Evolutionary conservation across 2,113 vertebrate genomes (phyloP), one percentile per base, ranked within the genome.

Genomic region (Nycticebus coucang): DNA sequence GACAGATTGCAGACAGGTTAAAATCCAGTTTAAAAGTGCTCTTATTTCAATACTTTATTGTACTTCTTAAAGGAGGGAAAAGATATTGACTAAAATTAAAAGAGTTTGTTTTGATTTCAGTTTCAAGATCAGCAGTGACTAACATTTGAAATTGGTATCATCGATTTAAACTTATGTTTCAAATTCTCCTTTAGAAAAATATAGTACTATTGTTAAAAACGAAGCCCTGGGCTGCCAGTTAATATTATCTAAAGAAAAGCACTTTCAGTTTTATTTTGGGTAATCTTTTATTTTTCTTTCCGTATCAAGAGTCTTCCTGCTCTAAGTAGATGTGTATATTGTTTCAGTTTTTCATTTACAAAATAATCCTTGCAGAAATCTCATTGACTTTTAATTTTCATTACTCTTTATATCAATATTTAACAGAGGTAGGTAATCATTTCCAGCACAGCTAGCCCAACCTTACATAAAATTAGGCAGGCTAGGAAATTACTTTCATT

Each of bases 331-430:
- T 22, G 82, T 26, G 45, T 77, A 71, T 64, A 79, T 24, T 87
- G 93, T 87, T 96, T 93, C 69, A 93, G 26, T 92, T 93, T 95
- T 75, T 78, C 64, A 89, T 87, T 89, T 53, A 88, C 60, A 66
- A 97, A 97, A 97, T 96, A 89, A 95, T 89, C 37, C 13, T 86
- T 35, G 18, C 95, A 93, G 72, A 97, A 95, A 90, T 87, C 10
- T 91, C 60, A 83, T 37, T 93, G 89, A 45, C 2, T 97, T 97
- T 95, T 97, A 95, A 97, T 94, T 87, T 89, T 64, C 91, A 89
- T 64, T 94, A 95, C 57, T 96, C 64, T 97, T 97, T 92, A 86
- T 97, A 97, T 98, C 75, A 93, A 55, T 97, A 97, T 98, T 98
- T 98, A 97, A 96, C 64, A 68, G 89, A 93, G 64, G 30, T 45